phyloP scores from a whole-genome alignment of 2,888 invertebrate species.

The Neoascia interrupta region DNA sequence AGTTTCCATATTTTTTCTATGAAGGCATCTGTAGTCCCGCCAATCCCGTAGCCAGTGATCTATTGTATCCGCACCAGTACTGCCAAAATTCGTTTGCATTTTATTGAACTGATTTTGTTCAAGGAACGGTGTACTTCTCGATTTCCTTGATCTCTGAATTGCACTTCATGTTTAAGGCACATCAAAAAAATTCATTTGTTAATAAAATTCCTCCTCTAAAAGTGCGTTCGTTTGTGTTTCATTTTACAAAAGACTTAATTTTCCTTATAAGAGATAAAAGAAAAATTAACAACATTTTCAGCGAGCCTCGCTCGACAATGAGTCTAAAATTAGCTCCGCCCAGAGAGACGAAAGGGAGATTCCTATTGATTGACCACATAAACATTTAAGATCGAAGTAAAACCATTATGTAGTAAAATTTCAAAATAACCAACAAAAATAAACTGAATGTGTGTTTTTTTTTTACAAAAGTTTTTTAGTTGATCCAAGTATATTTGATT shows the following conservation, averaged over 20 bases:
- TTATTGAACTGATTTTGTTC: constrained; percentile 56
- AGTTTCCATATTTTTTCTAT: constrained; percentile 54
- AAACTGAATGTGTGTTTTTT: constrained; percentile 28
- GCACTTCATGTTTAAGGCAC: constrained; percentile 65
- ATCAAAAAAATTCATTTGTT: constrained; percentile 16
- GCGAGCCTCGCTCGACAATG: too few relatives aligned
- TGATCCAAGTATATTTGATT: constrained; percentile 50
- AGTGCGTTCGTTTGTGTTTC: constrained; percentile 1
- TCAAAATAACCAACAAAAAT: constrained; percentile 51
- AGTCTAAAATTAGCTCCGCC: constrained; percentile 32
- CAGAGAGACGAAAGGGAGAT: constrained; percentile 35
- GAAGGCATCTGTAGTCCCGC: constrained; percentile 22
- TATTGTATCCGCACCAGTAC: constrained; percentile 30
- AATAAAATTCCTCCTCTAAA: constrained; percentile 17
- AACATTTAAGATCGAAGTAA: constrained; percentile 47
- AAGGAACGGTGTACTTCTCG: neutral
- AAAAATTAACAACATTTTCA: neutral
- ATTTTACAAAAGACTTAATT: constrained; percentile 36
- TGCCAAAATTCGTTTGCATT: constrained; percentile 58
- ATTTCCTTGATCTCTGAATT: constrained; percentile 20
- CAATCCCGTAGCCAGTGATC: constrained; percentile 32
- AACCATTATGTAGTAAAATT: constrained; percentile 48
- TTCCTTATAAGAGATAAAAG: neutral
- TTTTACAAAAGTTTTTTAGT: constrained; percentile 49
- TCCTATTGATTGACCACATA: constrained; percentile 51